phyloP scores from a whole-genome alignment of 2,797 vertebrate species.

The Propithecus perrieri region DNA sequence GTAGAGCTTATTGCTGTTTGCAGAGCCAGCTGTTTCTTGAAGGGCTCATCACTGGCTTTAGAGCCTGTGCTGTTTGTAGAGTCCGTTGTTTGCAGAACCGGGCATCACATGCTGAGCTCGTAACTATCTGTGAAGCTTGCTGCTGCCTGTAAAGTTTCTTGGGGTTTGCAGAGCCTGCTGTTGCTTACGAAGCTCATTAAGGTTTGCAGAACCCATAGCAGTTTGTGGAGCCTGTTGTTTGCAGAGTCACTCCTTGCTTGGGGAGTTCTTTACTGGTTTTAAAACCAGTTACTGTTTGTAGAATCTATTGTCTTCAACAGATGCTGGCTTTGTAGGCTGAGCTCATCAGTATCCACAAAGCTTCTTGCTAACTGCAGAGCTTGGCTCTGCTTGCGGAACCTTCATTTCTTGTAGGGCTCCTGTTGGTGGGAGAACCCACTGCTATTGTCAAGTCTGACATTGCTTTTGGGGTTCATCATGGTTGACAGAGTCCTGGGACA shows the following conservation, averaged over 20 bases:
- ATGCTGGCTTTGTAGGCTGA: conserved; percentile 50
- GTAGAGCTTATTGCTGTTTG: conserved; percentile 45
- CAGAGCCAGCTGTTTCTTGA: conserved; percentile 58
- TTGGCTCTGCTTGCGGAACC: not conserved
- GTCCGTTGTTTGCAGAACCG: conserved; percentile 21
- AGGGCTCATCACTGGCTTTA: conserved; percentile 38
- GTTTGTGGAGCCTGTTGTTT: not conserved
- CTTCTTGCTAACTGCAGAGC: conserved; percentile 28
- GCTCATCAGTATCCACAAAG: conserved; percentile 20
- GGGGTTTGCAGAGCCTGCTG: conserved; percentile 35
- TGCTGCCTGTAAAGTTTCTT: conserved; percentile 7
- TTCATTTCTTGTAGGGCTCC: not conserved
- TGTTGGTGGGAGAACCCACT: not conserved
- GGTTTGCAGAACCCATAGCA: conserved; percentile 18
- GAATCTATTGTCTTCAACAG: conserved; percentile 47
- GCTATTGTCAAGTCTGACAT: not conserved
- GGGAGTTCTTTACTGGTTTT: not conserved
- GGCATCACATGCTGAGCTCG: not conserved
- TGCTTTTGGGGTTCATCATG: not conserved
- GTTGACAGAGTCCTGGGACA: not conserved
- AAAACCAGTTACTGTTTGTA: not conserved
- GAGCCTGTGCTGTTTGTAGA: conserved; percentile 35
- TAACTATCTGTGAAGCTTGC: conserved; percentile 32
- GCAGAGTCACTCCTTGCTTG: not conserved
- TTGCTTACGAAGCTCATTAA: not conserved